Evolutionary conservation across 2,888 invertebrate genomes (phyloP), one percentile per base, ranked within the genome.

Genomic region (Ennomos erosarius): DNA sequence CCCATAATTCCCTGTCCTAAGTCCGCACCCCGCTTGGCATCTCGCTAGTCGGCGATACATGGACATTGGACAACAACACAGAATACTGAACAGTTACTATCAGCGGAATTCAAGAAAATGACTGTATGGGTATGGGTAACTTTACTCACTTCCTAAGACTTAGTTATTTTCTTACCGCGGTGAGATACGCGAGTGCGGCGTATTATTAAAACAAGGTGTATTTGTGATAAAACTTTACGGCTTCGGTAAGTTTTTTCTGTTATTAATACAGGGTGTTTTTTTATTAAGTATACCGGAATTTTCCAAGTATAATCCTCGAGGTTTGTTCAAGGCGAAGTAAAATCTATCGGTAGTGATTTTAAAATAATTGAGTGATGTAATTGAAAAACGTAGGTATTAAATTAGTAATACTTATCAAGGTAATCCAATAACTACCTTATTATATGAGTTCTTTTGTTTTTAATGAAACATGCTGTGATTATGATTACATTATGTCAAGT

Each of bases 91-190:
- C 1, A 26, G 26, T 26, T 26, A 26, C 26, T 5, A 26, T 6
- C 33, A 33, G 8, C 39, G 37, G 11, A 37, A 12, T 37, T 26
- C 26, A 26, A 6, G 26, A 6, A 26, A 26, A 26, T 26, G 26
- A 26, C 26, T 26, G 26, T 26, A 26, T 26, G 4, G 4, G 26
- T 4, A 26, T 26, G 4, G 4, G 4, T 26, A 26, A 26, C 26
- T 6, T 26, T 6, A 4, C 26, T 26, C 6, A 16, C 16, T 16
- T 16, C n/a, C n/a, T 16, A 16, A 16, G 1, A 26, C 26, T 51
- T 13, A 57, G 57, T 57, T 9, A 37, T 47, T 51, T 57, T 47
- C 6, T n/a, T 10, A 34, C 35, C 12, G 34, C 35, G 12, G n/a
- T 1, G 40, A 13, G 34, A 9, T 26, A 8, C 39, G 48, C 33